phyloP scores from a whole-genome alignment of 2,113 vertebrate species.

The Dasyurus viverrinus region DNA sequence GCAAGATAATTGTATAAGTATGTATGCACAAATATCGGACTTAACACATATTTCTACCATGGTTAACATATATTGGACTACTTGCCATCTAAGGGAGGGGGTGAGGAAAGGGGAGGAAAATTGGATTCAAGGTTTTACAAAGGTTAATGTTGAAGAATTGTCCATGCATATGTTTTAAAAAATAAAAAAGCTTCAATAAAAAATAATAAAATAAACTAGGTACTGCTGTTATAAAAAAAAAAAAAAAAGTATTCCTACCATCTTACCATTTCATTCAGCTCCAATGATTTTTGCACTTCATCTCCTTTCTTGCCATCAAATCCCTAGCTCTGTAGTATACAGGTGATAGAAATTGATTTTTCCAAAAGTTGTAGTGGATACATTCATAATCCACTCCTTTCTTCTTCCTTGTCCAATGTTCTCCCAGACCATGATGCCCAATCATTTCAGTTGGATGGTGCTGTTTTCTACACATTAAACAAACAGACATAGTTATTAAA shows the following conservation, averaged over 20 bases:
- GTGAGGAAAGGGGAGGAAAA: no score
- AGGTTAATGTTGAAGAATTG: no score
- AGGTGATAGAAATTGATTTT: background rate
- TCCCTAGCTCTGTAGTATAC: background rate
- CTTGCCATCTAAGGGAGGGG: no score
- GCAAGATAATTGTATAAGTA: no score
- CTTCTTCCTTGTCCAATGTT: background rate
- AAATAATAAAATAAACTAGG: no score
- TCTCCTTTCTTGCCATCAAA: background rate
- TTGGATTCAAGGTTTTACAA: no score
- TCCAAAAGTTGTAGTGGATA: background rate
- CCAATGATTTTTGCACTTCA: background rate
- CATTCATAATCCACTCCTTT: background rate
- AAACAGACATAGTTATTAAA: background rate
- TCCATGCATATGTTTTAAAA: no score
- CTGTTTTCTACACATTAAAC: background rate
- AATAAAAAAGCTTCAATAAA: no score
- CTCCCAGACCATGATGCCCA: background rate
- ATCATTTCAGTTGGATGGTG: background rate
- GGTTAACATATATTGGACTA: no score
- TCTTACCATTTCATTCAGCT: background rate
- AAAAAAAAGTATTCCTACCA: background rate
- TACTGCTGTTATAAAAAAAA: no score
- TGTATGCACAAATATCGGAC: no score
- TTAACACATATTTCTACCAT: no score